These are phyloP conservation scores for Puffinus mauretanicus DNA, from an alignment of 2,113 vertebrate species.

Conservation along the genomic window DNA sequence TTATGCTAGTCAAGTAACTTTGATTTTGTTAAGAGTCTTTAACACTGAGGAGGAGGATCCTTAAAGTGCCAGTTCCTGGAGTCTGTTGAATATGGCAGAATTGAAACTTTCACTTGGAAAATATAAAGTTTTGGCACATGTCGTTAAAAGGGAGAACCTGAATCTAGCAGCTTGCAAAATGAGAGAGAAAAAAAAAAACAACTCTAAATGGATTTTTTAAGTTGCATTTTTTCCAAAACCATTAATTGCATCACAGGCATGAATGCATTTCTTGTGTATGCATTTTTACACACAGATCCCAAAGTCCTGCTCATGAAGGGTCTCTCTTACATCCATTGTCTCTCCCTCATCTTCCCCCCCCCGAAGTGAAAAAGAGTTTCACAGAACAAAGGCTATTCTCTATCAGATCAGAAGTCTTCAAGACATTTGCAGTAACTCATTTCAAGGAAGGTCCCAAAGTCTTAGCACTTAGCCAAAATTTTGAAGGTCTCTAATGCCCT, in stretches of 20 bases:
- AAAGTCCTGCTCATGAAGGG: not conserved
- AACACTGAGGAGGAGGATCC: not conserved
- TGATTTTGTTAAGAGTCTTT: not conserved
- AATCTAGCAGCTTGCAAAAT: not conserved
- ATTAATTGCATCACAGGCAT: not conserved
- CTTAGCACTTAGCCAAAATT: not conserved
- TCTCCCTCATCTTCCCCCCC: not conserved
- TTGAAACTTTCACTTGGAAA: not conserved
- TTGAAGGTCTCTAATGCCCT: not conserved
- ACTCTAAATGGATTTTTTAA: not conserved
- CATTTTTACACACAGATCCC: not conserved
- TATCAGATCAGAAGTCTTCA: not conserved
- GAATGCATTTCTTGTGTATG: not conserved
- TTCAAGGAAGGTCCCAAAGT: not conserved
- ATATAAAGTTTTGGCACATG: not conserved
- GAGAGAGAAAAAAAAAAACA: not conserved
- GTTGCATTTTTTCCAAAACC: not conserved
- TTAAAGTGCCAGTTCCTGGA: not conserved
- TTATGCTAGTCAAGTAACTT: conserved; percentile 25
- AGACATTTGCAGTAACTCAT: not conserved
- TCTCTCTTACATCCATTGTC: not conserved
- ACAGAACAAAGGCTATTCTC: not conserved
- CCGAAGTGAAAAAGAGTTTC: not conserved
- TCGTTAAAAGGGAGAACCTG: not conserved
- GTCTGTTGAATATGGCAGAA: not conserved